A percentile compares a stretch with the other conserved stretches of the same genome.
Evolutionary conservation across 2,888 invertebrate species (phyloP).

Genomic region (Pachydiplax longipennis): DNA sequence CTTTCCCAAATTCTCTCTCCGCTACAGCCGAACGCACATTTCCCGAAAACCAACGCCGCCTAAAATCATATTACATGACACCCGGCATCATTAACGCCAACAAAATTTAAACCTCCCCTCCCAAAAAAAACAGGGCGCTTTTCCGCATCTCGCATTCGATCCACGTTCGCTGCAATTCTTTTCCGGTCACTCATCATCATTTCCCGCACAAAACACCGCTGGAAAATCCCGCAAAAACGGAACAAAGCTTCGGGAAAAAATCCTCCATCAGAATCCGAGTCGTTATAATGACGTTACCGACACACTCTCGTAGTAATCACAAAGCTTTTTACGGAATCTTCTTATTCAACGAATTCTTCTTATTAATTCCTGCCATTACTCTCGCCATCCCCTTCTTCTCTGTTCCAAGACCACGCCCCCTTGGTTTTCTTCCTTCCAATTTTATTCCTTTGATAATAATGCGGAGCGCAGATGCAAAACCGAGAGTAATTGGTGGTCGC

Average conservation of each 20-base stretch:
- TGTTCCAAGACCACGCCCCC: too few species aligned
- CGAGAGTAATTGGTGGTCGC: not conserved
- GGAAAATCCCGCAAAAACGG: not conserved
- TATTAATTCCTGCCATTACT: slow-evolving; percentile 38
- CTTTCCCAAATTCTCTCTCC: not conserved
- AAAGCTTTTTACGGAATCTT: slow-evolving; percentile 18
- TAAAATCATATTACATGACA: too few species aligned
- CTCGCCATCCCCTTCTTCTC: not conserved
- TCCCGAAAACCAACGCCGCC: too few species aligned
- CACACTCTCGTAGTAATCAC: not conserved
- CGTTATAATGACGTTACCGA: not conserved
- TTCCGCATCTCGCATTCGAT: not conserved
- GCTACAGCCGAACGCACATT: not conserved
- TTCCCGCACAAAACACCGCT: not conserved
- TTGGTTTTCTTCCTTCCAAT: not conserved
- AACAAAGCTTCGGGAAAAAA: not conserved
- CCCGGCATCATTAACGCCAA: too few species aligned
- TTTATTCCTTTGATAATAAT: slow-evolving; percentile 45
- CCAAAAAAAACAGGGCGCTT: too few species aligned
- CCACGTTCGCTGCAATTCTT: too few species aligned
- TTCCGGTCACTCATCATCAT: too few species aligned
- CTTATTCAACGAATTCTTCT: slow-evolving; percentile 14
- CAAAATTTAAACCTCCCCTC: too few species aligned
- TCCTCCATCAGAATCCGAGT: not conserved
- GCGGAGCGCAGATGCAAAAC: not conserved